Conservation (phyloP, 2,888 invertebrate genomes). For the Allolobophora icterica region DNA sequence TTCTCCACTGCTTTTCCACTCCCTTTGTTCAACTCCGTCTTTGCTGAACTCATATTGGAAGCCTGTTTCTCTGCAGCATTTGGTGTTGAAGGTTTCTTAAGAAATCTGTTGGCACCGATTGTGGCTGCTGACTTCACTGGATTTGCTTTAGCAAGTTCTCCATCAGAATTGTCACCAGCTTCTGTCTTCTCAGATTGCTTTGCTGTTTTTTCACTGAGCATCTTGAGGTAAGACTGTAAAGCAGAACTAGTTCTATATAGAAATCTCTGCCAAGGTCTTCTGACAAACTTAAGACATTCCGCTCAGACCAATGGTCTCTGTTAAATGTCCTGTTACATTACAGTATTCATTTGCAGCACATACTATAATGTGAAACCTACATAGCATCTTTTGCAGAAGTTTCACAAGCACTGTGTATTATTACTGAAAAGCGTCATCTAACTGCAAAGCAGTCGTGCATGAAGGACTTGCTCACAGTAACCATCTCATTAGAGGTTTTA, state of each 20-base stretch:
- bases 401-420: too few relatives aligned
- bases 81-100: conserved; percentile 4
- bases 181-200: background rate
- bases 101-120: background rate
- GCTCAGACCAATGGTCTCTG: background rate
- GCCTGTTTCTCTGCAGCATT: background rate
- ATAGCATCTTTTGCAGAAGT: too few relatives aligned
- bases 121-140: background rate
- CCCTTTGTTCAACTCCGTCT: background rate
- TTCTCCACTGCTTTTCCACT: background rate
- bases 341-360: too few relatives aligned
- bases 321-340: too few relatives aligned
- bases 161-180: background rate
- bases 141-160: background rate
- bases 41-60: background rate
- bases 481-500: too few relatives aligned
- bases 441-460: too few relatives aligned
- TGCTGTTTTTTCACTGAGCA: background rate
- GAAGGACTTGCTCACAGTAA: too few relatives aligned
- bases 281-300: background rate
- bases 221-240: conserved; percentile 17
- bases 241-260: background rate
- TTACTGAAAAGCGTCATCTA: too few relatives aligned
- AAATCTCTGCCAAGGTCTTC: background rate
- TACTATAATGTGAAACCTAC: too few relatives aligned